phyloP scores from a whole-genome alignment of 2,888 invertebrate species.

The Cantharis rufa region DNA sequence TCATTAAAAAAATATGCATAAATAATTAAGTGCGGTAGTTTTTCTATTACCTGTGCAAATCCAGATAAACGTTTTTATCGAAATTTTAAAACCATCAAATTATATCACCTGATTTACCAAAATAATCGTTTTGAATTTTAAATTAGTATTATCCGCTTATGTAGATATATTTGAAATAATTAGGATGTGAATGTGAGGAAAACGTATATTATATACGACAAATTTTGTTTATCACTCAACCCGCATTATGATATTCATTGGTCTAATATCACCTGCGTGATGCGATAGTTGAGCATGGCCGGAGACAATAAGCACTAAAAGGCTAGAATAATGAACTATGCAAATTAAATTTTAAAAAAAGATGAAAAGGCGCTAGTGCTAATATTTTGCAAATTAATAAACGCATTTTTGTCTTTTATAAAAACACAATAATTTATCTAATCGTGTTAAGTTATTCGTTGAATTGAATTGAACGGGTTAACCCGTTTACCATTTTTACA shows the following conservation, averaged over 20 bases:
- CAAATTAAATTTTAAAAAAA: background rate
- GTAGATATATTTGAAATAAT: background rate
- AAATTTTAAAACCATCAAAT: background rate
- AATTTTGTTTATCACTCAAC: constrained; percentile 25
- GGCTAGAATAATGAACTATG: background rate
- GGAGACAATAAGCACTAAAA: background rate
- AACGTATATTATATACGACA: constrained; percentile 1
- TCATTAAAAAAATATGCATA: background rate
- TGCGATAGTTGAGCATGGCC: constrained; percentile 21
- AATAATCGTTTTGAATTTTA: background rate
- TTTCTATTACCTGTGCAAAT: background rate
- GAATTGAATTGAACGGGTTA: constrained; percentile 4
- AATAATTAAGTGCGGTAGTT: background rate
- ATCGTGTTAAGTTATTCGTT: background rate
- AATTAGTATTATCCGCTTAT: background rate
- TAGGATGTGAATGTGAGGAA: background rate
- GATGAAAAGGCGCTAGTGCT: background rate
- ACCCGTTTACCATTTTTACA: constrained; percentile 6
- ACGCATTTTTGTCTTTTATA: background rate
- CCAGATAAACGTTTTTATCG: background rate
- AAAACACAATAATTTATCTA: background rate
- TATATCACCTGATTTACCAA: background rate
- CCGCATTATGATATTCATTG: constrained; percentile 19
- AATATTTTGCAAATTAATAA: background rate
- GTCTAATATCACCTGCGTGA: constrained; percentile 25